phyloP scores from a whole-genome alignment of 2,113 vertebrate species.

The Aspidoscelis tigris region DNA sequence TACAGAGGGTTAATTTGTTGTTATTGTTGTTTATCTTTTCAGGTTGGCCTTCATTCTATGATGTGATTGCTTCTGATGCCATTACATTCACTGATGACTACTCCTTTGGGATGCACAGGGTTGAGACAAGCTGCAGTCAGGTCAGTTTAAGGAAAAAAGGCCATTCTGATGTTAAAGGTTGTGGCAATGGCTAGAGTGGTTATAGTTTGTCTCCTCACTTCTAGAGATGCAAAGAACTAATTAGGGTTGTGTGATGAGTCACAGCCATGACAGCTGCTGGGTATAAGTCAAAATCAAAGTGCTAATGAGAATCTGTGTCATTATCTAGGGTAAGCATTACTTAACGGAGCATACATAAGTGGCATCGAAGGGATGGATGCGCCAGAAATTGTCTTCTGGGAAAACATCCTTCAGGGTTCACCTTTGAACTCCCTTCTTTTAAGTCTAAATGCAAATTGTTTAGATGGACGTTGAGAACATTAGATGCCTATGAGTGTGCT shows the following conservation, averaged over 20 bases:
- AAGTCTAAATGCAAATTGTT: constrained; percentile 30
- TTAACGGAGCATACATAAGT: constrained; percentile 59
- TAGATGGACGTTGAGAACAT: constrained; percentile 25
- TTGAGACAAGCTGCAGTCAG: constrained; percentile 94
- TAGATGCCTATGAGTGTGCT: constrained; percentile 44
- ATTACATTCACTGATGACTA: constrained; percentile 85
- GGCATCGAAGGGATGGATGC: constrained; percentile 1
- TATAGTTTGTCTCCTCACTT: constrained; percentile 50
- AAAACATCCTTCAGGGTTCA: constrained; percentile 52
- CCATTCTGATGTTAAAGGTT: constrained; percentile 36
- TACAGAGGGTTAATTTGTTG: not conserved
- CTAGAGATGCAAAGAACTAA: constrained; percentile 53
- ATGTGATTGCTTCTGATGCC: constrained; percentile 85
- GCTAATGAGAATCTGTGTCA: not conserved
- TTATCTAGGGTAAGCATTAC: constrained; percentile 49
- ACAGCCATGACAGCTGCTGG: constrained; percentile 45
- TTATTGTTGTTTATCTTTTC: constrained; percentile 43
- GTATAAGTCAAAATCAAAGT: constrained; percentile 46
- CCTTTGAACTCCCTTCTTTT: constrained; percentile 20
- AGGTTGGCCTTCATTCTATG: constrained; percentile 98
- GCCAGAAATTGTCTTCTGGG: constrained; percentile 50
- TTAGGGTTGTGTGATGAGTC: constrained; percentile 40
- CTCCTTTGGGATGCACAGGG: constrained; percentile 92
- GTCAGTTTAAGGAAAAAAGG: constrained; percentile 74
- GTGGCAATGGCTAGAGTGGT: constrained; percentile 27